Conservation (phyloP, 30 jellyfish, hydroid and myxozoan genomes). For the Hydra vulgaris region DNA sequence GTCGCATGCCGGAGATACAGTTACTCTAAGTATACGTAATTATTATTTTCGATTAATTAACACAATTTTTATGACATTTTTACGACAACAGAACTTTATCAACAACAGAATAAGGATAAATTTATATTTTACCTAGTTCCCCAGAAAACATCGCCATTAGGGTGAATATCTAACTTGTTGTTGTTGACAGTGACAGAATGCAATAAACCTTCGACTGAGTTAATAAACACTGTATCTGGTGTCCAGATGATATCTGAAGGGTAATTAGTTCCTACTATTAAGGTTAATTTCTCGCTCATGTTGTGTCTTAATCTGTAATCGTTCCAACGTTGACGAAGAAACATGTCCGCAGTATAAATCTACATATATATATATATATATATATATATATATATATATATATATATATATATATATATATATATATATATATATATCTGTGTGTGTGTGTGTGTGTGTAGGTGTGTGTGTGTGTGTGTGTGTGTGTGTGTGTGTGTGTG, state of each 20-base stretch:
- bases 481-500: too few relatives aligned
- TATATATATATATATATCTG: too few relatives aligned
- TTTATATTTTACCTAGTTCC: slow-evolving; percentile 65
- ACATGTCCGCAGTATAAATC: slow-evolving; percentile 75
- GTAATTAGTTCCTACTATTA: slow-evolving; percentile 59
- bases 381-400: too few relatives aligned
- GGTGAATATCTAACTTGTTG: slow-evolving; percentile 63
- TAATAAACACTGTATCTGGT: slow-evolving; percentile 88
- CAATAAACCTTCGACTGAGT: slow-evolving; percentile 57
- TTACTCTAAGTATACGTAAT: slow-evolving; percentile 17
- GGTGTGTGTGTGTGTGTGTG: too few relatives aligned
- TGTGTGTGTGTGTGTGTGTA: too few relatives aligned
- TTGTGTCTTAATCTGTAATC: slow-evolving; percentile 56
- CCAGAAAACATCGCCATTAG: slow-evolving; percentile 92
- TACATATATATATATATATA: not conserved
- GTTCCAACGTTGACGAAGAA: slow-evolving; percentile 80
- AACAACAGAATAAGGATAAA: not conserved
- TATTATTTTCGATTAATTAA: not conserved
- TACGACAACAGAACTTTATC: too few relatives aligned
- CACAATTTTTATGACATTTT: not conserved
- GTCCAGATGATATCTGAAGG: slow-evolving; percentile 81
- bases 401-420: too few relatives aligned
- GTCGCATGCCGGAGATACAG: slow-evolving; percentile 58
- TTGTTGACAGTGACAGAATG: slow-evolving; percentile 90
- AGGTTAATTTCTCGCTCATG: slow-evolving; percentile 29